Evolutionary conservation across 1,140 invertebrate species (phyloP), one percentile per base, ranked within the genome.

Genomic region (Pseudomyrmex gracilis): DNA sequence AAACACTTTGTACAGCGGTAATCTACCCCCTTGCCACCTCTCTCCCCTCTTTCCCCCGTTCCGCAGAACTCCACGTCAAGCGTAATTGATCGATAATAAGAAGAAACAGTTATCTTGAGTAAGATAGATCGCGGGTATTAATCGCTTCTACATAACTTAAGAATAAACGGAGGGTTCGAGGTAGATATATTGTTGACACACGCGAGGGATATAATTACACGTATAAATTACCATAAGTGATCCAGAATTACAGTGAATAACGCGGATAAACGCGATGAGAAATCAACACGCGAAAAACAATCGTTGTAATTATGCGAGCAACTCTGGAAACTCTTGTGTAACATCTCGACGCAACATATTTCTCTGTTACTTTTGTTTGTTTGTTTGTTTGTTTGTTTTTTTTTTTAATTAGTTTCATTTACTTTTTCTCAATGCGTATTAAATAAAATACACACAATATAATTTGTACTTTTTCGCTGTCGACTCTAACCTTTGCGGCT

Each of bases 401-500:
- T 51, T 51, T 51, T 51, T 13, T 51, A 20, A 57, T 43, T 10
- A 4, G 13, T 43, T 22, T 4, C 2, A 10, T 61, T 73, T 45
- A 24, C n/a, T 66, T 51, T 53, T 51, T 9, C 34, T 43, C n/a
- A 64, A 53, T 51, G n/a, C 47, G 20, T 20, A 51, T 73, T 22
- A 64, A 61, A 61, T 64, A 45, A 43, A 9, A n/a, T 9, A 17
- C 24, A n/a, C n/a, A n/a, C n/a, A n/a, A n/a, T n/a, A n/a, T n/a
- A n/a, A n/a, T n/a, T n/a, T n/a, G n/a, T n/a, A n/a, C n/a, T n/a
- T n/a, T n/a, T n/a, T n/a, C n/a, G n/a, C n/a, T n/a, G n/a, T n/a
- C n/a, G 34, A 34, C 34, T 68, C 70, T 85, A 88, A 90, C 89
- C 89, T 90, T 92, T 91, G 83, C 86, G 87, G 83, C 89, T 90